A percentile compares a stretch with the other conserved stretches of the same genome.
These are phyloP conservation scores for Gymnogyps californianus DNA, from an alignment of 2,113 vertebrate species.

Conservation along the genomic window DNA sequence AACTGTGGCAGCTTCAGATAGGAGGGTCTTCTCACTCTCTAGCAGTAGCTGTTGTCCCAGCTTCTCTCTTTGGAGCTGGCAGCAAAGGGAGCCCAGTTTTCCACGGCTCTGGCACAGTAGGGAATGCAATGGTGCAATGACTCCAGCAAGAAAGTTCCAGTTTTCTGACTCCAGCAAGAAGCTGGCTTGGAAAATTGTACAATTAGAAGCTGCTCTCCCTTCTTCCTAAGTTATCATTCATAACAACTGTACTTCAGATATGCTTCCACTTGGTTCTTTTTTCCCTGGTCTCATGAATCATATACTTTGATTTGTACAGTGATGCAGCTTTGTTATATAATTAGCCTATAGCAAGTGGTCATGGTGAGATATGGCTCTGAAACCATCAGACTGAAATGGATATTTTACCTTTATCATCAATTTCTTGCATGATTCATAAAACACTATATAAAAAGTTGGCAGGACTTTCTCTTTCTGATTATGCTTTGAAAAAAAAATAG, in stretches of 20 bases:
- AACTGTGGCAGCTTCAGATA: not conserved
- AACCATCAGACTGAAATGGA: not conserved
- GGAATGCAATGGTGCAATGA: not conserved
- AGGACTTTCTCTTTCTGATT: not conserved
- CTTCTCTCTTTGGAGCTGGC: not conserved
- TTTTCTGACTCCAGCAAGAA: not conserved
- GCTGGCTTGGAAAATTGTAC: not conserved
- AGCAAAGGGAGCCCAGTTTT: not conserved
- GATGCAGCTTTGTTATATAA: not conserved
- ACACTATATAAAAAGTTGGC: not conserved
- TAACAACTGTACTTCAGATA: not conserved
- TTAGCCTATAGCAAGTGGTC: not conserved
- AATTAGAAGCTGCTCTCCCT: not conserved
- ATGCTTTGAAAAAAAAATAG: not conserved
- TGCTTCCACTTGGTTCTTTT: not conserved
- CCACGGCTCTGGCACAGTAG: not conserved
- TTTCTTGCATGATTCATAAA: slow-evolving; percentile 38
- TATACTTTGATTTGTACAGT: not conserved
- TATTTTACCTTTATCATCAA: slow-evolving; percentile 7
- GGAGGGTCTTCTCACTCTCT: not conserved
- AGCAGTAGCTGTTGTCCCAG: not conserved
- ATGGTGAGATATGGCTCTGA: not conserved
- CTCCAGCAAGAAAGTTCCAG: not conserved
- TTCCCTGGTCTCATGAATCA: not conserved
- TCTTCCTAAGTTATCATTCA: not conserved